Base-by-base conservation (phyloP, 2,797 vertebrate species). In the Mormyrus proboscirostris region DNA sequence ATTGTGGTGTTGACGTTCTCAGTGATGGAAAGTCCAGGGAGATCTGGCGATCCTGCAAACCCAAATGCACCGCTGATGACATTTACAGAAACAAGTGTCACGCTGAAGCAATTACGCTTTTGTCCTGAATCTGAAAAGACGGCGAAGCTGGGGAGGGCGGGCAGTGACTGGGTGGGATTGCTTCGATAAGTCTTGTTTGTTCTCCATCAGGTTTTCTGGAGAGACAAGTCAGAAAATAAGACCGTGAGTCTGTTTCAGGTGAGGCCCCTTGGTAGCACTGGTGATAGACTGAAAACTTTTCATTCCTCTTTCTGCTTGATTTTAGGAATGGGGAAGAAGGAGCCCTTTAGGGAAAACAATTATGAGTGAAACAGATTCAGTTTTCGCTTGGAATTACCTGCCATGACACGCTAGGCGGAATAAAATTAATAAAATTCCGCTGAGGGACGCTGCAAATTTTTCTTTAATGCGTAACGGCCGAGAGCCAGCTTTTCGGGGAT, bases 401-500 rank as follows among this genome's bases (percentile, higher is more conserved):
- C 85, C 25, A 16, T 87, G 85, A 87, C 85, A 53, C 8, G 53
- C 85, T 44, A 59, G 53, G 7, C 25, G 16, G 57, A 55, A 33
- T 38, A 87, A 87, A 87, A 87, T 87, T 87, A 87, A 87, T 87
- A 57, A 87, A 87, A 87, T 87, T 87, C 85, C 53, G 16, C 51
- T 8, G 85, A 38, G 51, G 53, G 50, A 33, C 53, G 29, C 29
- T 7, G 85, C 50, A 86, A 29, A 14, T 86, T 86, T 55, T 41
- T 8, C 33, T 41, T 57, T 57, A 84, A 49, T 49, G n/a, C 82
- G 19, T 44, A 84, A 84, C 51, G 16, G 85, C 44, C 5, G 14
- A 57, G 85, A 86, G 51, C 4, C 53, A 59, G 85, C 7, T 57
- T 86, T 57, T 38, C 0, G 7, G 33, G 16, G 25, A 86, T 0